These are phyloP conservation scores for Cheilosia vernalis DNA, from an alignment of 2,888 invertebrate species.

Conservation along the genomic window DNA sequence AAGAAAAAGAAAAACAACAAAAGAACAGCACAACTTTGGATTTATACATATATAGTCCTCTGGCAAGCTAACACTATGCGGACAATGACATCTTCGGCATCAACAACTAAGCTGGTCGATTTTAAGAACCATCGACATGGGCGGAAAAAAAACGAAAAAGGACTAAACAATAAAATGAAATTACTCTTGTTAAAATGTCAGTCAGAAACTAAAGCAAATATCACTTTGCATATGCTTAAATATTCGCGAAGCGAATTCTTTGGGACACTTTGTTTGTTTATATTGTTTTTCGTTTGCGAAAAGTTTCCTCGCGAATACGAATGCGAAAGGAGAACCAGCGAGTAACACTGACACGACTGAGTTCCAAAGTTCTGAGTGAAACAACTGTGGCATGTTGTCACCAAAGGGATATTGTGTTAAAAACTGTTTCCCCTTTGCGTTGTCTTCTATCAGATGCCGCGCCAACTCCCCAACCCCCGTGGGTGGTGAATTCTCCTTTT, in stretches of 20 bases:
- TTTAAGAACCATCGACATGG: constrained; percentile 23
- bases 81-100: constrained; percentile 71
- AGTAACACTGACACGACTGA: constrained; percentile 47
- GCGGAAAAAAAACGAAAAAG: neutral
- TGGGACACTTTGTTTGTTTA: constrained; percentile 14
- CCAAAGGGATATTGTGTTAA: constrained; percentile 63
- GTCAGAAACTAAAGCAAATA: constrained; percentile 68
- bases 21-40: constrained; percentile 55
- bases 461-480: neutral
- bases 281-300: constrained; percentile 53
- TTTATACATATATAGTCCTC: constrained; percentile 55
- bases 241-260: constrained; percentile 3
- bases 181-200: constrained; percentile 68
- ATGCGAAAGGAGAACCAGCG: constrained; percentile 1
- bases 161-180: constrained; percentile 58
- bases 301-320: constrained; percentile 61
- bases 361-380: constrained; percentile 47
- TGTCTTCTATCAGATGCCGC: constrained; percentile 3
- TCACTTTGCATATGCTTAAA: constrained; percentile 71
- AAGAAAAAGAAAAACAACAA: neutral
- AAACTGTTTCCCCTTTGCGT: constrained; percentile 9
- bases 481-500: constrained; percentile 39
- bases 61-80: constrained; percentile 67
- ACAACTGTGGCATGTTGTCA: constrained; percentile 67
- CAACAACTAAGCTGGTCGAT: constrained; percentile 60